These are phyloP conservation scores for Cepphus grylle DNA, from an alignment of 2,113 vertebrate genomes.

Conservation along the genomic window DNA sequence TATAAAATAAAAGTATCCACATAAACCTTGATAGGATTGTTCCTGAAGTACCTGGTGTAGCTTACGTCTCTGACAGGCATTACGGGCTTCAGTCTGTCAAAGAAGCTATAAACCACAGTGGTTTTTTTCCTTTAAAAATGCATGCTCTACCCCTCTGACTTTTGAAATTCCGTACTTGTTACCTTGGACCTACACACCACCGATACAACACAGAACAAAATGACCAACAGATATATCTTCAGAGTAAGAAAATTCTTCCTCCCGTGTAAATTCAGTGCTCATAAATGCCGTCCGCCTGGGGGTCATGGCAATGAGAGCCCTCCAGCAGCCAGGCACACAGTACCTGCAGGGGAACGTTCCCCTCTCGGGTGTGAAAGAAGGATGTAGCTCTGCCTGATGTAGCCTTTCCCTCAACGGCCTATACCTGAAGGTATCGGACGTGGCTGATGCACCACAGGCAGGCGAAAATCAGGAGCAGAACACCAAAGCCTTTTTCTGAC, in stretches of 20 bases:
- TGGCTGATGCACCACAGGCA: not conserved
- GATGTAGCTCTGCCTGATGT: not conserved
- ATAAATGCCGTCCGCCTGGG: not conserved
- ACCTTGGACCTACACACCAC: not conserved
- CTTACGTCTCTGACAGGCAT: not conserved
- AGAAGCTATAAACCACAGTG: not conserved
- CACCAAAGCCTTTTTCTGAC: not conserved
- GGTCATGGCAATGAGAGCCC: not conserved
- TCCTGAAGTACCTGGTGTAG: not conserved
- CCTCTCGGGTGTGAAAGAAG: not conserved
- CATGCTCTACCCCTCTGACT: not conserved
- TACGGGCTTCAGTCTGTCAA: not conserved
- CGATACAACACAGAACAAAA: not conserved
- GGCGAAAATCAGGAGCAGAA: not conserved
- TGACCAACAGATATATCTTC: not conserved
- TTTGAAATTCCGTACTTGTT: not conserved
- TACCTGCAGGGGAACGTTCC: not conserved
- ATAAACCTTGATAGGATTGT: not conserved
- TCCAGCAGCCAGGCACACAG: not conserved
- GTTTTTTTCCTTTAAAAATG: not conserved
- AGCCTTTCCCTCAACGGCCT: not conserved
- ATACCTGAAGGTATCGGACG: not conserved
- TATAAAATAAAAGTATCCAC: constrained; percentile 22
- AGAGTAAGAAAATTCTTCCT: not conserved
- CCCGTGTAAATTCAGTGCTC: not conserved